Evolutionary conservation across 1,140 invertebrate species (phyloP), one percentile per base, ranked within the genome.

Genomic region (Philaenus spumarius): DNA sequence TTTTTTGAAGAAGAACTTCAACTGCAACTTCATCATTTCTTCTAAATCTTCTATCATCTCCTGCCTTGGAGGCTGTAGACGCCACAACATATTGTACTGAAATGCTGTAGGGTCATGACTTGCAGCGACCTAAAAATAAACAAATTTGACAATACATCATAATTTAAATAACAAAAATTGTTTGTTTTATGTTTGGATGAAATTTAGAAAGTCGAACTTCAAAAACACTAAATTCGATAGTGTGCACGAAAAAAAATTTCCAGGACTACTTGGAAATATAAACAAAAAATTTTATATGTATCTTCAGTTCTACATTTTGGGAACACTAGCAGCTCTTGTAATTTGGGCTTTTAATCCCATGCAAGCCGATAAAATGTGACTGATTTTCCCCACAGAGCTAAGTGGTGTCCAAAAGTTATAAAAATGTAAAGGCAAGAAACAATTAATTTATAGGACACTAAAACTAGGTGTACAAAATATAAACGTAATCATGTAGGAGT

Each of bases 1-100:
- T 23, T 65, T 65, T 0, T 65, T 14, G 57, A 77, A 77, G 55
- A 83, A 86, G 40, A 70, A 73, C 1, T 59, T 48, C 6, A 88
- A 67, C 37, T 86, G 80, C 45, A 73, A 71, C 19, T 67, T 66
- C 45, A 88, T 80, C 64, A 95, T 90, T 0, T 81, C 73, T 63
- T 84, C 73, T 56, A 95, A 77, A 65, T 93, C 82, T 7, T 73
- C 67, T 40, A 94, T 91, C 30, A 89, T 85, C 72, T 94, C 90
- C 42, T 76, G 67, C 46, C 68, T 77, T 0, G 82, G 75, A 17
- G 73, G 70, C 67, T 92, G 89, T 17, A 90, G 70, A 30, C 83
- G 77, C 60, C 86, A 78, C 51, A 81, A 78, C 60, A 87, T 80
- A 61, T 86, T 87, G 64, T 90, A 91, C 20, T 77, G 69, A 53